Percentiles rank a stretch among this genome's conserved stretches.
phyloP scores from a whole-genome alignment of 2,888 invertebrate species.

The Dichetophora obliterata region DNA sequence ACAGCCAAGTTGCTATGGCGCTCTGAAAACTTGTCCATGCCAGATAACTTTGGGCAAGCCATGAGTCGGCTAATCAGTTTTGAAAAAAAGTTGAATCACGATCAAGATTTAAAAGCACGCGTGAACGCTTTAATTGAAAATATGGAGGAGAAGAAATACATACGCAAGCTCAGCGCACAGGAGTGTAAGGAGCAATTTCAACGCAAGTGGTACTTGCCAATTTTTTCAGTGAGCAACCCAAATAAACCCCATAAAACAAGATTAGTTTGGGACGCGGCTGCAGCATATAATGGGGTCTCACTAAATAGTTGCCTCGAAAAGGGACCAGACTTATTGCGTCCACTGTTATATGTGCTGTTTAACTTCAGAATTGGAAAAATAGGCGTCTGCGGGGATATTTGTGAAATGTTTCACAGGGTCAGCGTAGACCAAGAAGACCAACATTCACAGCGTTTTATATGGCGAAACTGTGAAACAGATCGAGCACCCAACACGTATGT shows the following conservation, averaged over 20 bases:
- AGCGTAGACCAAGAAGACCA: constrained; percentile 54
- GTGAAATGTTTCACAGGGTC: constrained; percentile 55
- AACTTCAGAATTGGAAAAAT: constrained; percentile 60
- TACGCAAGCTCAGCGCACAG: constrained; percentile 32
- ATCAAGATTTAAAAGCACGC: constrained; percentile 20
- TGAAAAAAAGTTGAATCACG: constrained; percentile 46
- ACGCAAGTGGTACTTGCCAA: constrained; percentile 45
- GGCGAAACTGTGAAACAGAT: constrained; percentile 47
- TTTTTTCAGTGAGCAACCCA: constrained; percentile 48
- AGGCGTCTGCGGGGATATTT: constrained; percentile 56
- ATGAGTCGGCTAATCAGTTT: constrained; percentile 44
- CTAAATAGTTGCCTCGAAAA: constrained; percentile 55
- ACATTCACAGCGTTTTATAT: constrained; percentile 58
- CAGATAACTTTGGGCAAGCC: constrained; percentile 48
- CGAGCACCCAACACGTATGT: constrained; percentile 42
- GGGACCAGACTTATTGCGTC: constrained; percentile 59
- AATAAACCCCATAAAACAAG: constrained; percentile 55
- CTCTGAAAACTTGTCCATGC: constrained; percentile 45
- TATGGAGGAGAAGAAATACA: constrained; percentile 43
- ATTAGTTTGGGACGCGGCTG: constrained; percentile 60
- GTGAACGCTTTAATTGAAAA: constrained; percentile 32
- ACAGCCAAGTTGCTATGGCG: constrained; percentile 51
- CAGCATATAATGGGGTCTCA: constrained; percentile 49
- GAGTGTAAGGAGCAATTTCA: constrained; percentile 27
- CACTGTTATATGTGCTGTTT: constrained; percentile 60